Evolutionary conservation across 2,888 invertebrate species (phyloP).

Genomic region (Drosophila pullipes): DNA sequence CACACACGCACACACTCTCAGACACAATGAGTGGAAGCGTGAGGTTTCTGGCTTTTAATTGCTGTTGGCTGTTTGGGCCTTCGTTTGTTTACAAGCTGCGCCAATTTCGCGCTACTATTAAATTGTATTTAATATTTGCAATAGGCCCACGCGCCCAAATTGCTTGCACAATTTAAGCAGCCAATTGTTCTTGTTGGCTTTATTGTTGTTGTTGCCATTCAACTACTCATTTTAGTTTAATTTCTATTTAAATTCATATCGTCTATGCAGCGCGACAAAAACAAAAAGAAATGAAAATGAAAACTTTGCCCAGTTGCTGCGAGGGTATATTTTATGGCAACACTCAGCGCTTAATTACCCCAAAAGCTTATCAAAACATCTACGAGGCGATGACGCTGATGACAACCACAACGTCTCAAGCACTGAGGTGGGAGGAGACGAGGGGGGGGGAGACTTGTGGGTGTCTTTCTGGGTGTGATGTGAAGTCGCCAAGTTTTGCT

Average conservation of each 20-base stretch:
- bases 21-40: slow-evolving; percentile 4
- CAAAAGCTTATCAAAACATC: slow-evolving; percentile 78
- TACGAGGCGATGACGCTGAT: slow-evolving; percentile 65
- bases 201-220: slow-evolving; percentile 13
- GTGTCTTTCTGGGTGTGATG: background rate
- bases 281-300: slow-evolving; percentile 16
- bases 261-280: slow-evolving; percentile 52
- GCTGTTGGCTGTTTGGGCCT: slow-evolving; percentile 49
- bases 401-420: slow-evolving; percentile 34
- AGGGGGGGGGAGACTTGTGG: background rate
- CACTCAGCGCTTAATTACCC: slow-evolving; percentile 77
- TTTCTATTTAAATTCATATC: slow-evolving; percentile 80
- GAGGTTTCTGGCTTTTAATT: slow-evolving; percentile 62
- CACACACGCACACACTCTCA: slow-evolving; percentile 20
- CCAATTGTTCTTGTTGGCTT: slow-evolving; percentile 17
- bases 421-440: background rate
- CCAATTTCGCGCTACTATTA: slow-evolving; percentile 74
- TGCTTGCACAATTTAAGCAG: slow-evolving; percentile 73
- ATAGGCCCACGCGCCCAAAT: slow-evolving; percentile 49
- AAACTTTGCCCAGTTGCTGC: slow-evolving; percentile 56
- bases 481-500: slow-evolving; percentile 64
- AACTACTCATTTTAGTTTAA: slow-evolving; percentile 76
- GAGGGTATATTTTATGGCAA: slow-evolving; percentile 43
- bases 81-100: slow-evolving; percentile 70
- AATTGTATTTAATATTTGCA: slow-evolving; percentile 73